phyloP scores from a whole-genome alignment of 2,797 vertebrate species.

The Characodon lateralis region DNA sequence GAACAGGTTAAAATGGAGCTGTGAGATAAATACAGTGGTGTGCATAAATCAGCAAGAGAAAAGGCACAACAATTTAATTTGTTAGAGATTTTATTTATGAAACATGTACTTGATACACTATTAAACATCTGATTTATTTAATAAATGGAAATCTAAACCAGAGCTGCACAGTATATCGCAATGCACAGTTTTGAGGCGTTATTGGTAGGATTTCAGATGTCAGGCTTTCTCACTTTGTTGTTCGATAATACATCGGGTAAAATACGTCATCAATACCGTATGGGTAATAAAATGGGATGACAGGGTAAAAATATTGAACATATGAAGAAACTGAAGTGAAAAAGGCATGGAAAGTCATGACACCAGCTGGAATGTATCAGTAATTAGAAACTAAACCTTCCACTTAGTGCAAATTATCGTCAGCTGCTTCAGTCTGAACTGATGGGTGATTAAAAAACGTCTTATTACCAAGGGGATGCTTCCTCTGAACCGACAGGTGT shows the following conservation, averaged over 20 bases:
- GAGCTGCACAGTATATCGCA: neutral
- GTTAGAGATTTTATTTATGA: neutral
- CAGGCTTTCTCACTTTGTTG: no score
- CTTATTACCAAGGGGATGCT: neutral
- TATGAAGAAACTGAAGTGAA: no score
- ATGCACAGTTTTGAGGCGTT: neutral
- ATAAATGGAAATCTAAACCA: neutral
- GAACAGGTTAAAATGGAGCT: neutral
- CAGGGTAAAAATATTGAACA: no score
- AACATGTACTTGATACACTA: neutral
- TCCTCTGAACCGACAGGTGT: neutral
- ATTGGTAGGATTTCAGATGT: neutral
- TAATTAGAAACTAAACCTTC: neutral
- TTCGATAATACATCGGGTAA: neutral
- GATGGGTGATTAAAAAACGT: neutral
- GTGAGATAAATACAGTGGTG: no score
- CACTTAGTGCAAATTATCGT: neutral
- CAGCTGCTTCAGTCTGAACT: neutral
- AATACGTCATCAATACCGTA: neutral
- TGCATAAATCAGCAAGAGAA: neutral
- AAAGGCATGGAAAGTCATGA: neutral
- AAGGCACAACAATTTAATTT: neutral
- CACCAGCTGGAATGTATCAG: neutral
- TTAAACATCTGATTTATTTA: neutral
- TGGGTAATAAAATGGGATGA: no score